Base-by-base conservation (phyloP, 2,113 vertebrate species). In the Dasyurus viverrinus region DNA sequence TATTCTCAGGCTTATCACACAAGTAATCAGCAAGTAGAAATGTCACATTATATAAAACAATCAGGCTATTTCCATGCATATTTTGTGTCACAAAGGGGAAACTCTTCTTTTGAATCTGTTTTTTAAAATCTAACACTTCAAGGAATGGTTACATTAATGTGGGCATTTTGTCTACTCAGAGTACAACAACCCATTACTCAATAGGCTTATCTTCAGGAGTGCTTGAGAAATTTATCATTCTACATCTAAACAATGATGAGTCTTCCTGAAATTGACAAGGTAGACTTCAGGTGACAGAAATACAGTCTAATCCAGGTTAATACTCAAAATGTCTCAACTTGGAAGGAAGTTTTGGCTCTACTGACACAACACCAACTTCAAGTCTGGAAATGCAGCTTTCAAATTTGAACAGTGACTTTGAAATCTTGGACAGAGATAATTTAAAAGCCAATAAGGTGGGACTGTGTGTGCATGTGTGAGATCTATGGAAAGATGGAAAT, bases 41-140 rank as follows among this genome's bases (percentile, higher is more conserved):
- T 94, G 36, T 50, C 91, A 92, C 57, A 55, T 92, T 53, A 48
- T 27, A n/a, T 9, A 93, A 93, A 93, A 60, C 57, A 3, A 50
- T 47, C 3, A 52, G 48, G 52, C n/a, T 36, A 68, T 53, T 60
- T 60, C 27, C 11, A 60, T 60, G 54, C 54, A 54, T 52, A n/a
- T 8, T 3, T 60, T 10, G 12, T 90, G 14, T 10, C 84, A 54
- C 84, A 54, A 89, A 94, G 93, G 91, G 92, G 25, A 60, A 60
- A 27, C 8, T 27, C 1, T 10, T 30, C 27, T 60, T 60, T 60
- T 60, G 57, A 60, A 60, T 60, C 57, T 60, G 12, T 60, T 60
- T 60, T 30, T 30, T 3, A 30, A 60, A 60, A 60, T 60, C 57
- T 11, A 60, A 12, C 57, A 60, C 27, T 60, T 60, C 26, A 60